Evolutionary conservation across 2,797 vertebrate species (phyloP).

Genomic region (Etheostoma nigrum): DNA sequence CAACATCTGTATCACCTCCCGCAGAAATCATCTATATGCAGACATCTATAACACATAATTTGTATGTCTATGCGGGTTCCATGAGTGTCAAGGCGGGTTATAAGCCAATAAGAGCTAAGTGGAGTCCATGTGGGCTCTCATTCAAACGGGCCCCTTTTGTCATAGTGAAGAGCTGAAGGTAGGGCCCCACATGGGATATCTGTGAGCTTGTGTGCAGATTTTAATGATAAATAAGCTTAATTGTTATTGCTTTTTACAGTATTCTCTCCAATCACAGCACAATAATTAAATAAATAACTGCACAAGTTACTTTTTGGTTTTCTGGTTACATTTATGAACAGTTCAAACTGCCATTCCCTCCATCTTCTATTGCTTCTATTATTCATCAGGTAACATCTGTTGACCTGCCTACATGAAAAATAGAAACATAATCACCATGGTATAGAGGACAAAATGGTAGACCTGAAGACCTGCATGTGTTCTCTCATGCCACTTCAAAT

Average conservation of each 20-base stretch:
- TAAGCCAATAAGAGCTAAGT: background rate
- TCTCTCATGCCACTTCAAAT: constrained; percentile 42
- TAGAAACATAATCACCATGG: constrained; percentile 22
- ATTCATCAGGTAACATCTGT: constrained; percentile 51
- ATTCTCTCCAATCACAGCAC: background rate
- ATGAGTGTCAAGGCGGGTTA: background rate
- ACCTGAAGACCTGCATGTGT: constrained; percentile 21
- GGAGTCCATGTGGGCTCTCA: background rate
- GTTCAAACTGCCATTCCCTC: background rate
- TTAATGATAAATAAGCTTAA: background rate
- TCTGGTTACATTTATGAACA: background rate
- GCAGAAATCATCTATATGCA: no score
- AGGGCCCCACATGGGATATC: background rate
- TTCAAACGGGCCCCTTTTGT: background rate
- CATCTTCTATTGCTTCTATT: constrained; percentile 43
- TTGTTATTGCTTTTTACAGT: background rate
- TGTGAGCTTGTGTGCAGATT: background rate
- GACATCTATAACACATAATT: background rate
- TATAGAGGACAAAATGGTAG: constrained; percentile 14
- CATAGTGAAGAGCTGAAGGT: background rate
- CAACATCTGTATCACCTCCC: background rate
- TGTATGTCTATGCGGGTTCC: no score
- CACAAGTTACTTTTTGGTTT: background rate
- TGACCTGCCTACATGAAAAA: constrained; percentile 32
- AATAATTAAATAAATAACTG: background rate